Conservation (phyloP, 2,797 vertebrate genomes). For the Lithobates pipiens region DNA sequence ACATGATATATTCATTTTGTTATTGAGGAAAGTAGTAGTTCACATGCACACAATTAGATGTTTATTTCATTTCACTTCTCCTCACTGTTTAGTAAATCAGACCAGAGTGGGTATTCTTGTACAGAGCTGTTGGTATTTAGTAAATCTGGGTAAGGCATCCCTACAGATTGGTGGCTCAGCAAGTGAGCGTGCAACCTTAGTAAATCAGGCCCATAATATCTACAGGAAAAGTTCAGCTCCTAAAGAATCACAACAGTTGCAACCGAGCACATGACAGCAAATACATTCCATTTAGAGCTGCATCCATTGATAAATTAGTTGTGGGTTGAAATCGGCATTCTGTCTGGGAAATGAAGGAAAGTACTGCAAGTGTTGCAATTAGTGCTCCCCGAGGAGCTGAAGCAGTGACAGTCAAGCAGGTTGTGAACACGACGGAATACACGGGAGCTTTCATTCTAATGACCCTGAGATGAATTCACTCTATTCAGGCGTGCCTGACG, state of each 20-base stretch:
- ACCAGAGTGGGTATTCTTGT: too few relatives aligned
- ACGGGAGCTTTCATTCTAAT: conserved; percentile 42
- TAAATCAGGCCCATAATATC: conserved; percentile 20
- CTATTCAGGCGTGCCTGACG: background rate
- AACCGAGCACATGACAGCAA: conserved; percentile 62
- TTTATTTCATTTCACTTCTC: too few relatives aligned
- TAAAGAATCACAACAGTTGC: conserved; percentile 12
- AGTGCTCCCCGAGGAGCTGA: conserved; percentile 61
- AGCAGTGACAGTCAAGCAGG: conserved; percentile 30
- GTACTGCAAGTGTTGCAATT: conserved; percentile 64
- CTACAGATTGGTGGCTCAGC: too few relatives aligned
- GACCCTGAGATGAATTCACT: conserved; percentile 28
- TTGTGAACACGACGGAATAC: conserved; percentile 44
- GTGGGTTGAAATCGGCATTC: conserved; percentile 66
- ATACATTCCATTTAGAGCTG: conserved; percentile 65
- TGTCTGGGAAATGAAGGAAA: conserved; percentile 64
- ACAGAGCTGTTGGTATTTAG: too few relatives aligned
- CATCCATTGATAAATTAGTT: conserved; percentile 67
- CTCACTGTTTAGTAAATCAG: too few relatives aligned
- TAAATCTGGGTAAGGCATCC: too few relatives aligned
- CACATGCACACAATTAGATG: too few relatives aligned
- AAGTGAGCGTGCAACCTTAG: too few relatives aligned
- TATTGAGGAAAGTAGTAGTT: too few relatives aligned
- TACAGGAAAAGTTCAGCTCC: conserved; percentile 40
- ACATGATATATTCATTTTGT: too few relatives aligned